Conservation (phyloP, 37 sponge, comb jelly and placozoan species). For the Aphrocallistes beatrix region DNA sequence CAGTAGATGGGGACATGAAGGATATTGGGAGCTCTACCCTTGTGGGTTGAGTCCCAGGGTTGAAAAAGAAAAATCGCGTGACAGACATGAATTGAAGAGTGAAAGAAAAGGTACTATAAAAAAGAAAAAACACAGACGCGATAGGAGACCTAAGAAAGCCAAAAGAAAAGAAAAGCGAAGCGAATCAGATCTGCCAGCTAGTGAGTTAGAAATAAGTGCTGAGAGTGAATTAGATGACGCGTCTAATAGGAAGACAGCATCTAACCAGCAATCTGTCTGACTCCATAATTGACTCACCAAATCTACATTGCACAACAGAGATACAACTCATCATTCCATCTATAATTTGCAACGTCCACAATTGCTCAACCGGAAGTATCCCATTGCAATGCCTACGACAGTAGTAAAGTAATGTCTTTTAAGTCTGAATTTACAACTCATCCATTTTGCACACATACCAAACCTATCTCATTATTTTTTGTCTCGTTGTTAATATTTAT, state of each 20-base stretch:
- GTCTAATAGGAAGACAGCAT: background rate
- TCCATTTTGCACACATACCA: no score
- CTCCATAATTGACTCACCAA: background rate
- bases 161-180: background rate
- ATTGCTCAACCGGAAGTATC: no score
- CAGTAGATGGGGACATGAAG: background rate
- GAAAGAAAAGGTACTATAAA: background rate
- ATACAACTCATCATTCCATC: no score
- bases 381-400: no score
- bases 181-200: background rate
- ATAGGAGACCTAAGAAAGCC: background rate
- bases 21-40: slow-evolving; percentile 8
- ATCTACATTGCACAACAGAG: no score
- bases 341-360: no score
- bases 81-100: background rate
- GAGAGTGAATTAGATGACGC: slow-evolving; percentile 8
- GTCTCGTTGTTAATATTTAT: no score
- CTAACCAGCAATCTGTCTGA: background rate
- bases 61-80: background rate
- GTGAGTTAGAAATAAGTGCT: background rate
- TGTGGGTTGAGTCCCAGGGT: no score
- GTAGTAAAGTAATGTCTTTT: no score
- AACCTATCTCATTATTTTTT: no score
- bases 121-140: background rate
- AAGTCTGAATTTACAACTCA: no score